Evolutionary conservation across 1,140 invertebrate genomes (phyloP).

Genomic region (Steinernema feltiae): DNA sequence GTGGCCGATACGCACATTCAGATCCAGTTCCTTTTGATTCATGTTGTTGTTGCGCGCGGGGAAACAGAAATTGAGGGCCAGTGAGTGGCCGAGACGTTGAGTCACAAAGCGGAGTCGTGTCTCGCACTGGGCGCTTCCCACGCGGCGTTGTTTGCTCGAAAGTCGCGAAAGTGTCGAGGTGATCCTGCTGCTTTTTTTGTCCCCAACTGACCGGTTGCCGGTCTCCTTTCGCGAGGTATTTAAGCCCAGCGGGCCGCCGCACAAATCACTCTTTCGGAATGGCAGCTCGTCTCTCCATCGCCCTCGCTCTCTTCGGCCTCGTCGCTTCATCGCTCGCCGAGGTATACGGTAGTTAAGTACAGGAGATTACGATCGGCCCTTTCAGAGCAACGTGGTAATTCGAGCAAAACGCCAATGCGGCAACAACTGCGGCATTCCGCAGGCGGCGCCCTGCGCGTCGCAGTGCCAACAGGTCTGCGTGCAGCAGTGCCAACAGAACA

Average conservation of each 20-base stretch:
- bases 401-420: neutral
- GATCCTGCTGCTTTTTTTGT: neutral
- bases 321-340: neutral
- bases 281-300: neutral
- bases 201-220: neutral
- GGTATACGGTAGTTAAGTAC: neutral
- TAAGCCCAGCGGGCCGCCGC: neutral
- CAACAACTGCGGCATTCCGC: neutral
- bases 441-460: neutral
- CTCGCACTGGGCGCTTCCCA: neutral
- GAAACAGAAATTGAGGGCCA: too few relatives aligned
- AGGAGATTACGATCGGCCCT: neutral
- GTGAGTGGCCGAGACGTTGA: neutral
- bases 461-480: neutral
- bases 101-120: neutral
- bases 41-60: too few relatives aligned
- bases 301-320: slow-evolving; percentile 4
- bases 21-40: too few relatives aligned
- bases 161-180: neutral
- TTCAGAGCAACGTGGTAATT: slow-evolving; percentile 3
- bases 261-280: neutral
- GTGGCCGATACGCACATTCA: too few relatives aligned
- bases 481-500: neutral
- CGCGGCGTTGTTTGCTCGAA: neutral
- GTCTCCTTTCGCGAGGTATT: neutral